Evolutionary conservation across 2,797 vertebrate species (phyloP).

Genomic region (Periparus ater): DNA sequence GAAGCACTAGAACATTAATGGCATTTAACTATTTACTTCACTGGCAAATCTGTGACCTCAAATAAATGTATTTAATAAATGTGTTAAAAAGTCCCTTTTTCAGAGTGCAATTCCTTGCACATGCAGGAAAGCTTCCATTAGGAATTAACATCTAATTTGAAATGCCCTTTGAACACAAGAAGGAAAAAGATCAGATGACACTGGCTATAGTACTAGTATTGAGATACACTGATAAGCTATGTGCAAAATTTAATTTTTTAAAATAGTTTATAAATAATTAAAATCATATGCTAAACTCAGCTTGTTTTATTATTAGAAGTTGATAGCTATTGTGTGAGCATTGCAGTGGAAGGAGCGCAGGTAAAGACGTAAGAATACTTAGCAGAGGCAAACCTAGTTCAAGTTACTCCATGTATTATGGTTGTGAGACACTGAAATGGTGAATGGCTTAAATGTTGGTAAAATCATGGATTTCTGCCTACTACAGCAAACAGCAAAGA

Average conservation of each 20-base stretch:
- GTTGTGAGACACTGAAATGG: not conserved
- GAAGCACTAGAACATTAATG: not conserved
- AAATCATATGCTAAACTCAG: not conserved
- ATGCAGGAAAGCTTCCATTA: not conserved
- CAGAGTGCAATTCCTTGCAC: not conserved
- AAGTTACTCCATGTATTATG: not conserved
- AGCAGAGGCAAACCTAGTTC: not conserved
- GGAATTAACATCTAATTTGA: not conserved
- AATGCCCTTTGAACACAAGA: not conserved
- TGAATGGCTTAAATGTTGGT: not conserved
- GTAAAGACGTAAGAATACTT: not conserved
- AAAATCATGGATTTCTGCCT: not conserved
- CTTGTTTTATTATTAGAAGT: not conserved
- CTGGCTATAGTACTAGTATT: not conserved
- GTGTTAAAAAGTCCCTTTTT: not conserved
- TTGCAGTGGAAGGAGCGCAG: not conserved
- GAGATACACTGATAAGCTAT: not conserved
- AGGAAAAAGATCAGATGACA: not conserved
- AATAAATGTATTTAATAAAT: not conserved
- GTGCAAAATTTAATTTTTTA: not conserved
- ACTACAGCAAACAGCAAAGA: not conserved
- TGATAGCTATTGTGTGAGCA: not conserved
- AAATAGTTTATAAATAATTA: not conserved
- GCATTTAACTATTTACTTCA: not conserved
- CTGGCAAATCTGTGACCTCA: not conserved